A percentile compares a stretch with the other conserved stretches of the same genome.
These are phyloP conservation scores for Addax nasomaculatus DNA, from an alignment of 2,113 vertebrate species.

Conservation along the genomic window DNA sequence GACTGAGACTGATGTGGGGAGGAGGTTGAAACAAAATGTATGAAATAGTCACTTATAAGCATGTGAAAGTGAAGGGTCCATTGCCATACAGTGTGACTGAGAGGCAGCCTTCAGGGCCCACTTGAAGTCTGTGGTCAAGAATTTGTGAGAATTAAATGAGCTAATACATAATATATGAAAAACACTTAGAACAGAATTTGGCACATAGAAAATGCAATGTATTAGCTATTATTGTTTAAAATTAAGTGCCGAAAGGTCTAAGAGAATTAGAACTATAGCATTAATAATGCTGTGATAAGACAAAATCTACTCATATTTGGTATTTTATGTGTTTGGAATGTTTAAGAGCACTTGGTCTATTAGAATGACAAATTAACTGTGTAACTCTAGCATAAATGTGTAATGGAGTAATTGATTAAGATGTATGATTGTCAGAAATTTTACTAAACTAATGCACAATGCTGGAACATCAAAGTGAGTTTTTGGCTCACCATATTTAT, in stretches of 20 bases:
- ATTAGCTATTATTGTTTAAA: slow-evolving; percentile 28
- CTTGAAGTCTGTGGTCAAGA: background rate
- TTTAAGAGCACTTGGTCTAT: background rate
- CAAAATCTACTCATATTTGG: background rate
- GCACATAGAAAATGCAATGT: background rate
- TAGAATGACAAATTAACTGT: background rate
- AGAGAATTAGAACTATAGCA: background rate
- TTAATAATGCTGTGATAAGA: background rate
- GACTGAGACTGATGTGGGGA: background rate
- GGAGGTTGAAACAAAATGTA: background rate
- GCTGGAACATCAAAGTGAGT: background rate
- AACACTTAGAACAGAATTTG: background rate
- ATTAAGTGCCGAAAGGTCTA: background rate
- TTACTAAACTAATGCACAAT: background rate
- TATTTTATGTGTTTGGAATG: background rate
- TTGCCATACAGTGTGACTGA: background rate
- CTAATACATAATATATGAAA: background rate
- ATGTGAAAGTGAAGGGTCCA: background rate
- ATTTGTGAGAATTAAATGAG: background rate
- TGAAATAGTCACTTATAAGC: background rate
- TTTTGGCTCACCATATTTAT: slow-evolving; percentile 44
- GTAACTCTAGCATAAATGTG: background rate
- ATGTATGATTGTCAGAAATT: background rate
- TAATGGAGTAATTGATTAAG: slow-evolving; percentile 23
- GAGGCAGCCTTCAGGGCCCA: background rate